A percentile compares a stretch with the other conserved stretches of the same genome.
These are phyloP conservation scores for Aphelenchoides avenae DNA, from an alignment of 1,140 invertebrate species.

Conservation along the genomic window DNA sequence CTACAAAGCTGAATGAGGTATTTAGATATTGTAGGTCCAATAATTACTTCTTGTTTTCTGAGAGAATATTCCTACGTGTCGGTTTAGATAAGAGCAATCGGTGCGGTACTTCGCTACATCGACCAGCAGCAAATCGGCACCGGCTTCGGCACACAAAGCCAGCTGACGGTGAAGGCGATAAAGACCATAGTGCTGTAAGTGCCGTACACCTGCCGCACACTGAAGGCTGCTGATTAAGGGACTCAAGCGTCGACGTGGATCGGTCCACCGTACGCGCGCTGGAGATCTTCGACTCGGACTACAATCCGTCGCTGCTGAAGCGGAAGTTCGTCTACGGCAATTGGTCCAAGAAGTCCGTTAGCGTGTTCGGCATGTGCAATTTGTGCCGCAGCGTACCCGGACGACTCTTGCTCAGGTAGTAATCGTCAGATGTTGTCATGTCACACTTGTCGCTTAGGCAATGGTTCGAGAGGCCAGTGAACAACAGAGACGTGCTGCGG, in stretches of 20 bases:
- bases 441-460: constrained; percentile 26
- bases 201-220: not conserved
- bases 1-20: too few relatives aligned
- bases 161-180: constrained; percentile 19
- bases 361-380: constrained; percentile 46
- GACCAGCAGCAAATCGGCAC: constrained; percentile 39
- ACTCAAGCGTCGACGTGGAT: constrained; percentile 39
- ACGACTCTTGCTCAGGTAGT: constrained; percentile 20
- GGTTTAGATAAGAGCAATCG: constrained; percentile 39
- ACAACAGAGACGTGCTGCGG: constrained; percentile 34
- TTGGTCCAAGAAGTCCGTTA: constrained; percentile 27
- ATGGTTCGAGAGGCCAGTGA: constrained; percentile 50
- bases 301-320: constrained; percentile 26
- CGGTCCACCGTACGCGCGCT: constrained; percentile 28
- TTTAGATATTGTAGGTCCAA: not conserved
- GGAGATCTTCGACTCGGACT: constrained; percentile 44
- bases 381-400: constrained; percentile 41
- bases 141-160: constrained; percentile 29
- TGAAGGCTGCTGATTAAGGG: constrained; percentile 19
- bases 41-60: constrained; percentile 7
- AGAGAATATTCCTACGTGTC: constrained; percentile 5
- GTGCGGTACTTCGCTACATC: constrained; percentile 38
- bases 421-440: not conserved
- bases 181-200: constrained; percentile 30
- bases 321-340: constrained; percentile 37